phyloP scores from a whole-genome alignment of 1,140 invertebrate genomes.

The Scylla paramamosain region DNA sequence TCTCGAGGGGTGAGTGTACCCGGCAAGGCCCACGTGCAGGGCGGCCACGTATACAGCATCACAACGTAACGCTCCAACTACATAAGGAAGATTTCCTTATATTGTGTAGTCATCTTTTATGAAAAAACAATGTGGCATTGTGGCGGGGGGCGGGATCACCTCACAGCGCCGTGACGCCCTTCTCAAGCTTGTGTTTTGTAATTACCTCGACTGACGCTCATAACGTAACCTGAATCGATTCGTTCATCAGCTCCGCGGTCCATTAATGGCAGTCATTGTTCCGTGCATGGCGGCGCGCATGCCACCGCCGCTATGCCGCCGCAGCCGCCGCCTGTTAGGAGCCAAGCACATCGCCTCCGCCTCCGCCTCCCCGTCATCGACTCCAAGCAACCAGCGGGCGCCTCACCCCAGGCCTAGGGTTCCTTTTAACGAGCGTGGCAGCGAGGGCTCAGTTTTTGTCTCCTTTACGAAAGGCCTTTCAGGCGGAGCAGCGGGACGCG shows the following conservation, averaged over 20 bases:
- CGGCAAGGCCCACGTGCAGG: too few relatives aligned
- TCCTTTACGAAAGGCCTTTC: constrained; percentile 49
- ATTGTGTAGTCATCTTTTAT: too few relatives aligned
- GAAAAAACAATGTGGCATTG: not conserved
- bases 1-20: too few relatives aligned
- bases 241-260: constrained; percentile 36
- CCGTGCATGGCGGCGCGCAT: not conserved
- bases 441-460: constrained; percentile 40
- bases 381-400: not conserved
- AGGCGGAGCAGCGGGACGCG: constrained; percentile 57
- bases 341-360: not conserved
- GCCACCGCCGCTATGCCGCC: not conserved
- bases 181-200: not conserved
- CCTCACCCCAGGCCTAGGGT: constrained; percentile 29
- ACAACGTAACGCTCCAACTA: too few relatives aligned
- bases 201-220: constrained; percentile 33
- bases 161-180: not conserved
- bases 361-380: not conserved
- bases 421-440: not conserved
- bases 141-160: not conserved
- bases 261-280: constrained; percentile 47
- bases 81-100: too few relatives aligned
- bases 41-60: too few relatives aligned
- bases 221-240: constrained; percentile 38
- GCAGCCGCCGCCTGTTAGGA: not conserved